Percentiles rank a stretch among this genome's conserved stretches.
Evolutionary conservation across 53 echinoderm and acorn worm genomes (phyloP).

Genomic region (Zoroaster sp.): DNA sequence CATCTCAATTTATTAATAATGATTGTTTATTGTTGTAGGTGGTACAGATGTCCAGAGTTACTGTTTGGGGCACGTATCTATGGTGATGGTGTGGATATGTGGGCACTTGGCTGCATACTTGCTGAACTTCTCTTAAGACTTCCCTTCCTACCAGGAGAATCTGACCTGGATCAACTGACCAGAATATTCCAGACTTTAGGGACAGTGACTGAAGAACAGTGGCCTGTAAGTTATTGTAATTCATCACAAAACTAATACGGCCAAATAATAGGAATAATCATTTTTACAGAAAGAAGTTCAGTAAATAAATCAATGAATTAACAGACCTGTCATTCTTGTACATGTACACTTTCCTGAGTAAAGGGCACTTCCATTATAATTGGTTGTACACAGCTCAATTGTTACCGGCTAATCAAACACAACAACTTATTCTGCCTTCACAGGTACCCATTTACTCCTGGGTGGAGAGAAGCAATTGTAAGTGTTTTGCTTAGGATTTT

Average conservation of each 20-base stretch:
- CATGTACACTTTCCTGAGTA: too few relatives aligned
- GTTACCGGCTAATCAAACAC: too few relatives aligned
- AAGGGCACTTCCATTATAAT: too few relatives aligned
- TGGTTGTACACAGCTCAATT: too few relatives aligned
- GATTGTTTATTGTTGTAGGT: conserved; percentile 46
- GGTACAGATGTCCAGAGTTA: conserved; percentile 96
- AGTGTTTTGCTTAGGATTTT: background rate
- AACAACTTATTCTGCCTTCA: too few relatives aligned
- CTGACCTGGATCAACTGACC: conserved; percentile 86
- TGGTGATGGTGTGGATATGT: conserved; percentile 93
- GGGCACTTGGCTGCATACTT: conserved; percentile 95
- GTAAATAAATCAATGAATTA: too few relatives aligned
- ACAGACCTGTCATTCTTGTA: too few relatives aligned
- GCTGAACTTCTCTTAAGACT: conserved; percentile 89
- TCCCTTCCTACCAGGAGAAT: conserved; percentile 91
- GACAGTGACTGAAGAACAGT: conserved; percentile 84
- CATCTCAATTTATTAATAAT: background rate
- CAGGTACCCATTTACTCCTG: too few relatives aligned
- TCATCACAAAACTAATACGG: background rate
- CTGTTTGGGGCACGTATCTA: conserved; percentile 94
- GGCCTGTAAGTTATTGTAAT: conserved; percentile 78
- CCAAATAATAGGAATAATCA: too few relatives aligned
- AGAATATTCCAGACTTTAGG: conserved; percentile 94
- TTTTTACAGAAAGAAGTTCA: too few relatives aligned
- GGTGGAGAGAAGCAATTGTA: too few relatives aligned